These are phyloP conservation scores for Pedicia rivosa DNA, from an alignment of 2,888 invertebrate species.

Conservation along the genomic window DNA sequence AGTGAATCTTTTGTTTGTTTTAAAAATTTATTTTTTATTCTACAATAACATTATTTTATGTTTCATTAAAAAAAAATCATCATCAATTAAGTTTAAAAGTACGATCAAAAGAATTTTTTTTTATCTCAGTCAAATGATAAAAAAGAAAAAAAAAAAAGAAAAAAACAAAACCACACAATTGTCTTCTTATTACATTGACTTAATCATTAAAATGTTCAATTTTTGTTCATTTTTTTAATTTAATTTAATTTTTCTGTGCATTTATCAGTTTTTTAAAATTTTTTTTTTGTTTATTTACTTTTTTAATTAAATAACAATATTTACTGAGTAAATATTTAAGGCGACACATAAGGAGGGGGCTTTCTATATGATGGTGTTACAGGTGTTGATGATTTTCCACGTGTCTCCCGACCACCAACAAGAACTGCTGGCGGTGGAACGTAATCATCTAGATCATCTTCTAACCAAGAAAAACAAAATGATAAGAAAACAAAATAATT, in stretches of 20 bases:
- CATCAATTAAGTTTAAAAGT: no score
- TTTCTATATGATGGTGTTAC: slow-evolving; percentile 86
- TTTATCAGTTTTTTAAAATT: not conserved
- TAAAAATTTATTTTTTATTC: no score
- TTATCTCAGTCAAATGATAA: no score
- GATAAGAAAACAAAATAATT: slow-evolving; percentile 11
- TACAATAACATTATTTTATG: no score
- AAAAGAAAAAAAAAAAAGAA: no score
- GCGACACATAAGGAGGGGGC: slow-evolving; percentile 94
- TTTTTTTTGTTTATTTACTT: not conserved
- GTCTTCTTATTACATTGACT: no score
- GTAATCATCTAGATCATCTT: slow-evolving; percentile 57
- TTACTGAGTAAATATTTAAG: slow-evolving; percentile 41
- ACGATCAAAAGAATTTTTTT: no score
- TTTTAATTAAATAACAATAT: not conserved
- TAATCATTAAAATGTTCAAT: not conserved
- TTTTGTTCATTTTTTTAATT: not conserved
- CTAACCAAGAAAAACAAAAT: slow-evolving; percentile 19
- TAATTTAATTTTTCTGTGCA: not conserved
- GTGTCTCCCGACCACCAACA: slow-evolving; percentile 43
- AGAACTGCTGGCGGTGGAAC: slow-evolving; percentile 76
- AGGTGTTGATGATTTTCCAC: slow-evolving; percentile 57
- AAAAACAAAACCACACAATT: no score
- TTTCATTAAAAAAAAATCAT: no score
- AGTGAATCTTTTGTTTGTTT: no score